Evolutionary conservation across 2,888 invertebrate species (phyloP).

Genomic region (Drosophila nr. medialis): DNA sequence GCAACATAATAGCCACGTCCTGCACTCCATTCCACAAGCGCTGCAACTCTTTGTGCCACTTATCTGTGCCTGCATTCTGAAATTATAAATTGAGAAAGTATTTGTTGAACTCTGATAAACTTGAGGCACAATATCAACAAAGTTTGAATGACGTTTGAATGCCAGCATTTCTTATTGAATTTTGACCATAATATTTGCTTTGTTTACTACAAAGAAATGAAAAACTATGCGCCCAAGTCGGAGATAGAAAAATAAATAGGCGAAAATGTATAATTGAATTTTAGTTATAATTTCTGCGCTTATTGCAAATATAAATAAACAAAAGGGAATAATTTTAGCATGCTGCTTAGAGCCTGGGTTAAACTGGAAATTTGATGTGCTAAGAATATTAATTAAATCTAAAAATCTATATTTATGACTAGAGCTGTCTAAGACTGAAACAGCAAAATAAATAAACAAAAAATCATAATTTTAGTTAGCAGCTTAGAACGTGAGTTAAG

Average conservation of each 20-base stretch:
- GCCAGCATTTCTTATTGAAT: too few species aligned
- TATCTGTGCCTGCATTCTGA: not conserved
- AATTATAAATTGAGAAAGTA: constrained; percentile 2
- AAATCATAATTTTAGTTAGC: not conserved
- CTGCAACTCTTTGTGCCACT: not conserved
- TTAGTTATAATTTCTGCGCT: not conserved
- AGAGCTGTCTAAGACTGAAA: not conserved
- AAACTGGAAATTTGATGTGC: not conserved
- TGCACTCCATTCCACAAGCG: constrained; percentile 5
- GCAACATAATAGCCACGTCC: constrained; percentile 36
- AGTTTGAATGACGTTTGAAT: not conserved
- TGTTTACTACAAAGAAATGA: not conserved
- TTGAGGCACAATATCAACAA: not conserved
- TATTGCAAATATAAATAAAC: not conserved
- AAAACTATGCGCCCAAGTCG: not conserved
- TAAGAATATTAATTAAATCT: not conserved
- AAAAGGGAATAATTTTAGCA: not conserved
- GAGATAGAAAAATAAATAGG: not conserved
- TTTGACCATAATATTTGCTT: not conserved
- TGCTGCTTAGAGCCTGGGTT: not conserved
- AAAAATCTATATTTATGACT: too few species aligned
- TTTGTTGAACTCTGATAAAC: not conserved
- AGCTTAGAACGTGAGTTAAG: not conserved
- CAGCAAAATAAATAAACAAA: not conserved
- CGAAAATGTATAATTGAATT: not conserved